These are phyloP conservation scores for Palythoa grandiflora DNA, from an alignment of 92 coral and sea anemone genomes.

Conservation along the genomic window DNA sequence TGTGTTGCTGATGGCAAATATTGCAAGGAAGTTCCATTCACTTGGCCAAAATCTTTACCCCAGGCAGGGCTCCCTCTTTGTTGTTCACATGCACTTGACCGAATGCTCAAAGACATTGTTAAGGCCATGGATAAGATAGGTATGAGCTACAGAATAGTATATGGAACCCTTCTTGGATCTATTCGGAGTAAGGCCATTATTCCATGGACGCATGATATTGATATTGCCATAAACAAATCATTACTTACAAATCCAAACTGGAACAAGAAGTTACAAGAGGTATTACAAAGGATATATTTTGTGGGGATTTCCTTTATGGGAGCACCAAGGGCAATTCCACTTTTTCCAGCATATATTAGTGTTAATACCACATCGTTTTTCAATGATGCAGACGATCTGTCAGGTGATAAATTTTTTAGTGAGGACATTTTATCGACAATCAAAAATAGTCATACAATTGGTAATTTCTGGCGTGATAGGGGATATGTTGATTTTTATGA, in stretches of 20 bases:
- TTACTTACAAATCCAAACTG: constrained; percentile 20
- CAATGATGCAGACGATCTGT: constrained; percentile 64
- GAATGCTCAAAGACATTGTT: constrained; percentile 65
- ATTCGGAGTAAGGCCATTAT: constrained; percentile 75
- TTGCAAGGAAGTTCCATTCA: constrained; percentile 74
- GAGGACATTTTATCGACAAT: constrained; percentile 45
- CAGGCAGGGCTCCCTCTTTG: constrained; percentile 70
- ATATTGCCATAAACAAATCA: constrained; percentile 55
- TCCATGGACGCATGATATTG: constrained; percentile 79
- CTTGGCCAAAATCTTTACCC: constrained; percentile 58
- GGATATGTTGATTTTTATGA: constrained; percentile 68
- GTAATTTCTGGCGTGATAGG: constrained; percentile 55
- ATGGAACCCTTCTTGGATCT: constrained; percentile 79
- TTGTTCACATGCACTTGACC: constrained; percentile 62
- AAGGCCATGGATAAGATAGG: constrained; percentile 59
- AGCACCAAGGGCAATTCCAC: constrained; percentile 49
- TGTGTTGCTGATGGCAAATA: constrained; percentile 72
- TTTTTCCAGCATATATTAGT: constrained; percentile 62
- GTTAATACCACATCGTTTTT: constrained; percentile 63
- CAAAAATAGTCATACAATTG: constrained; percentile 34
- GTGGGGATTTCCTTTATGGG: constrained; percentile 55
- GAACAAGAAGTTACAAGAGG: constrained; percentile 35
- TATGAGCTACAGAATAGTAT: constrained; percentile 60
- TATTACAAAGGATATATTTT: constrained; percentile 48
- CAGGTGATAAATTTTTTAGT: constrained; percentile 73